Base-by-base conservation (phyloP, 1,140 invertebrate genomes). In the Temnothorax curvispinosus region DNA sequence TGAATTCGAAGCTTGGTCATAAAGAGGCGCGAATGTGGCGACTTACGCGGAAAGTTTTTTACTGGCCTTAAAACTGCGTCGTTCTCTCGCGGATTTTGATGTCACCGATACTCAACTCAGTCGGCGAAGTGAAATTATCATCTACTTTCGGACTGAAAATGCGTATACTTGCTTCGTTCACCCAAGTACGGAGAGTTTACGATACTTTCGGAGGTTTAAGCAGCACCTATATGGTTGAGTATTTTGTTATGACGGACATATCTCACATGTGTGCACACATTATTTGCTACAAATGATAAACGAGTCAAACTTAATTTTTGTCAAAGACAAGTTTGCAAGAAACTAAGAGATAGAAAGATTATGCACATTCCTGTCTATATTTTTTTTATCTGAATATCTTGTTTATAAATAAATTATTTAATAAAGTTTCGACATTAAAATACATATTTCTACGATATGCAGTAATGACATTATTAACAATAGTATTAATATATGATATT, bases 121-220 rank as follows among this genome's bases (percentile, higher is more conserved):
- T 13, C 11, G 27, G 50, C 71, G 54, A 85, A 87, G 86, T 89
- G 77, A 93, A 93, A 94, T 94, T 93, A 93, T 92, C 90, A 93
- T 93, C 91, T 93, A 90, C 87, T 93, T 92, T 89, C 67, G 56
- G 18, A 76, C 38, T 58, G 32, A 77, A 85, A 84, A 86, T 87
- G 87, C 87, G 32, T 87, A 90, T 90, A 58, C 78, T 86, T 91
- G 90, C 87, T 93, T 93, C 91, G 88, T 81, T 80, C 85, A 72
- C 32, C 78, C 47, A 32, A 56, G 87, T 15, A 58, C 0, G 87
- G 89, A 92, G 88, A 91, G 93, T 93, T 94, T 93, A 93, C 88
- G 91, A 81, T 85, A 91, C 80, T 92, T 91, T 89, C 72, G 71
- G 11, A 87, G 62, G 54, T 44, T 87, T 90, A 90, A 90, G 90